phyloP scores from a whole-genome alignment of 2,888 invertebrate genomes.

The Phortica magna region DNA sequence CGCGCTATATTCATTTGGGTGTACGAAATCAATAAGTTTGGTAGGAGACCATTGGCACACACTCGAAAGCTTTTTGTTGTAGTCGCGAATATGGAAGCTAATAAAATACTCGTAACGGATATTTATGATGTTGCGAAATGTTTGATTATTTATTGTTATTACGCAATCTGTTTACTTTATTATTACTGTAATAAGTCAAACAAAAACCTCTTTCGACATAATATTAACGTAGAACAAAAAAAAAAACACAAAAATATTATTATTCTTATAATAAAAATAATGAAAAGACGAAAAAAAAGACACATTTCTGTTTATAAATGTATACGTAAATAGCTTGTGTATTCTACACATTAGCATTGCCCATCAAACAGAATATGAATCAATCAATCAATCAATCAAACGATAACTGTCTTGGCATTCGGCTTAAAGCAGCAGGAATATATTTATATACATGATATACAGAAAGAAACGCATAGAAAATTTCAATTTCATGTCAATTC shows the following conservation, averaged over 20 bases:
- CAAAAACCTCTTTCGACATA: constrained; percentile 47
- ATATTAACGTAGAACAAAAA: background rate
- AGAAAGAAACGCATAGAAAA: constrained; percentile 6
- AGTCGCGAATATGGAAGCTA: constrained; percentile 55
- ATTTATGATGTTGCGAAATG: constrained; percentile 64
- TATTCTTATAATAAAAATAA: constrained; percentile 62
- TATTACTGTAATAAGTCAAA: constrained; percentile 67
- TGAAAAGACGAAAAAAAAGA: constrained; percentile 60
- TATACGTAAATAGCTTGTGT: constrained; percentile 20
- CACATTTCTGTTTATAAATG: constrained; percentile 40
- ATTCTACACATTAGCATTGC: constrained; percentile 61
- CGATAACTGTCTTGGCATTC: constrained; percentile 21
- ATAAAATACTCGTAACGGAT: constrained; percentile 72
- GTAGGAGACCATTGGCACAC: too few relatives aligned
- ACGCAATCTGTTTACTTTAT: constrained; percentile 47
- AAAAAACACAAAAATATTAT: background rate
- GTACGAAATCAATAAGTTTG: constrained; percentile 64
- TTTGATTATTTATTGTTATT: constrained; percentile 71
- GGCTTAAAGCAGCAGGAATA: constrained; percentile 26
- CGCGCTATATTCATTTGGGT: constrained; percentile 64
- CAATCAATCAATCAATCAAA: constrained; percentile 63
- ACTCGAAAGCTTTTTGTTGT: background rate
- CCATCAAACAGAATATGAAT: constrained; percentile 63
- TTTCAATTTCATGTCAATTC: constrained; percentile 26
- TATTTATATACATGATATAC: constrained; percentile 1